Conservation (phyloP, 2,797 vertebrate species). For the Cyclura pinguis region DNA sequence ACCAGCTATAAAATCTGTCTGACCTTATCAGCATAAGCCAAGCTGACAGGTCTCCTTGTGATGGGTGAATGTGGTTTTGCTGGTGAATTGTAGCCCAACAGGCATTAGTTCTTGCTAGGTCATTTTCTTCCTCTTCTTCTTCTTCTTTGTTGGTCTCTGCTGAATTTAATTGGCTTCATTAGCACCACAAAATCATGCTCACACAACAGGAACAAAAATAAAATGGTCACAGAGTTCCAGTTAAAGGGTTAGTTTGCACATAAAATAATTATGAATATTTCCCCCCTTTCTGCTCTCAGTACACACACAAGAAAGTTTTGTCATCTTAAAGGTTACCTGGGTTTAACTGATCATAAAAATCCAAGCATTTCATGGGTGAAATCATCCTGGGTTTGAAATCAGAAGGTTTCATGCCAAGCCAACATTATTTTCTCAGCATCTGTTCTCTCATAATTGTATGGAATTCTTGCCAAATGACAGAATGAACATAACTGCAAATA, state of each 20-base stretch:
- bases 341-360: conserved; percentile 32
- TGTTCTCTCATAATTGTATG: neutral
- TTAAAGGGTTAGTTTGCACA: conserved; percentile 1
- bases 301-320: neutral
- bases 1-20: conserved; percentile 42
- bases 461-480: conserved; percentile 5
- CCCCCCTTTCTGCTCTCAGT: neutral
- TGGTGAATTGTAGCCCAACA: conserved; percentile 31
- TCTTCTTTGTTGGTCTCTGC: conserved; percentile 35
- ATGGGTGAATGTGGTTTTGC: conserved; percentile 32
- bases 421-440: conserved; percentile 37
- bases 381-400: neutral
- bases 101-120: conserved; percentile 42
- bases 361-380: conserved; percentile 14
- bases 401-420: conserved; percentile 17
- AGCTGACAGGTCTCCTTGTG: conserved; percentile 56
- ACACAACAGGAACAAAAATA: neutral
- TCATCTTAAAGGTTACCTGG: conserved; percentile 45
- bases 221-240: conserved; percentile 19
- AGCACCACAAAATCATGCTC: conserved; percentile 38
- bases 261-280: neutral
- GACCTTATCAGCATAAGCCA: conserved; percentile 59
- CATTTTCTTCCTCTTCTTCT: neutral
- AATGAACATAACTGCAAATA: neutral
- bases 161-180: conserved; percentile 51